Evolutionary conservation across 2,113 vertebrate species (phyloP).

Genomic region (Lanius collurio): DNA sequence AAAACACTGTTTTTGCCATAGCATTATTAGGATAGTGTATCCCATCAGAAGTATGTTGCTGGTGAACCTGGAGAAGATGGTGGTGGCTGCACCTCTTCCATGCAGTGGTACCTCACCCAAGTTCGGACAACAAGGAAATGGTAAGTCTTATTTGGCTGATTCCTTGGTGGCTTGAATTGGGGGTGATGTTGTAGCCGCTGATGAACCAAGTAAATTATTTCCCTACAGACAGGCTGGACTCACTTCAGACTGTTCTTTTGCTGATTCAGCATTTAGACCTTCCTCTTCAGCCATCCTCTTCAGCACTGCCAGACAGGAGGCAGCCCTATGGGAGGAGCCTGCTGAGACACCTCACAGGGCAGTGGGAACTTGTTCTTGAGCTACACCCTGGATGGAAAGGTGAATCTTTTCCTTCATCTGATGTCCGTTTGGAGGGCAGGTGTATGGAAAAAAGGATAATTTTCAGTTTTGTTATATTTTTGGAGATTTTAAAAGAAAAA

Average conservation of each 20-base stretch:
- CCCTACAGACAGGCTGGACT: background rate
- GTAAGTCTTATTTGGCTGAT: background rate
- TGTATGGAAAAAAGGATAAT: rapidly evolving
- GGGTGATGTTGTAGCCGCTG: background rate
- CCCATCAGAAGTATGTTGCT: background rate
- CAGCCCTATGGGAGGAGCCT: background rate
- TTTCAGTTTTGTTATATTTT: background rate
- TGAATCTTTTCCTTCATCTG: background rate
- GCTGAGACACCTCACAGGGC: background rate
- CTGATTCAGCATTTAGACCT: background rate
- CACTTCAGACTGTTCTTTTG: background rate
- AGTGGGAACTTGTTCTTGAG: background rate
- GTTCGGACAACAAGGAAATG: background rate
- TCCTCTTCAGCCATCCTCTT: background rate
- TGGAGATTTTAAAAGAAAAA: background rate
- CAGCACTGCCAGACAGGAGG: background rate
- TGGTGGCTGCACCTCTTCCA: background rate
- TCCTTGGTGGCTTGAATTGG: background rate
- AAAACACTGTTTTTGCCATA: background rate
- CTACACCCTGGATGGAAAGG: background rate
- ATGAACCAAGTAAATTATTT: background rate
- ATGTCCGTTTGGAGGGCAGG: background rate
- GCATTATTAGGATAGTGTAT: background rate
- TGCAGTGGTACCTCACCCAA: background rate
- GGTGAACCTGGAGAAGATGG: rapidly evolving